These are phyloP conservation scores for Gobiocypris rarus DNA, from an alignment of 2,113 vertebrate species.

Conservation along the genomic window DNA sequence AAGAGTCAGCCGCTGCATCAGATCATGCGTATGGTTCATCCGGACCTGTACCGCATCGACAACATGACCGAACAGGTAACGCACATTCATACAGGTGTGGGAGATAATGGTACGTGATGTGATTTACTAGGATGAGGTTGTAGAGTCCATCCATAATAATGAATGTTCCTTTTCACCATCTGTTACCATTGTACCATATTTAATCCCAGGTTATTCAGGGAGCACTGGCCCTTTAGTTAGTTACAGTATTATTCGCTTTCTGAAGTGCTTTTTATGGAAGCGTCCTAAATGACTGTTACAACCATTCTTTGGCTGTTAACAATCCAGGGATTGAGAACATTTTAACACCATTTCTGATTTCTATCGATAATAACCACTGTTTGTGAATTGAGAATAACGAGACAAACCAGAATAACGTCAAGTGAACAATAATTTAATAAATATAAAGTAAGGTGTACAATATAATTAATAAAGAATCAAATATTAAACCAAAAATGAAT, in stretches of 20 bases:
- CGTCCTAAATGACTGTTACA: not conserved
- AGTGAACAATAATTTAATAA: too few relatives aligned
- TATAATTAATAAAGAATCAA: too few relatives aligned
- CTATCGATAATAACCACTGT: too few relatives aligned
- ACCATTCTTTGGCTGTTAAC: too few relatives aligned
- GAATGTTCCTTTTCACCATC: too few relatives aligned
- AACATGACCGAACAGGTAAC: conserved; percentile 89
- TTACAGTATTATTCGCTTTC: not conserved
- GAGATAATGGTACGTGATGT: not conserved
- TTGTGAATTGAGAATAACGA: too few relatives aligned
- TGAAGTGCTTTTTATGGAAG: not conserved
- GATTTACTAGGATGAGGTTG: too few relatives aligned
- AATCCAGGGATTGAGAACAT: too few relatives aligned
- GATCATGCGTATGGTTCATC: conserved; percentile 91
- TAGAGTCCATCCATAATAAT: not conserved
- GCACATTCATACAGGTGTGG: not conserved
- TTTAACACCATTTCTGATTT: too few relatives aligned
- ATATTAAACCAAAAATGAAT: too few relatives aligned
- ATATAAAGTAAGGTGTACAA: too few relatives aligned
- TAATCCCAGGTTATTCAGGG: not conserved
- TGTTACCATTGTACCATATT: not conserved
- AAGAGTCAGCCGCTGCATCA: conserved; percentile 92
- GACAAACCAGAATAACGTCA: too few relatives aligned
- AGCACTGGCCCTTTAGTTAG: not conserved
- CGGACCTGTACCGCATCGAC: conserved; percentile 93